phyloP scores from a whole-genome alignment of 2,113 vertebrate genomes.

The Phasianus colchicus region DNA sequence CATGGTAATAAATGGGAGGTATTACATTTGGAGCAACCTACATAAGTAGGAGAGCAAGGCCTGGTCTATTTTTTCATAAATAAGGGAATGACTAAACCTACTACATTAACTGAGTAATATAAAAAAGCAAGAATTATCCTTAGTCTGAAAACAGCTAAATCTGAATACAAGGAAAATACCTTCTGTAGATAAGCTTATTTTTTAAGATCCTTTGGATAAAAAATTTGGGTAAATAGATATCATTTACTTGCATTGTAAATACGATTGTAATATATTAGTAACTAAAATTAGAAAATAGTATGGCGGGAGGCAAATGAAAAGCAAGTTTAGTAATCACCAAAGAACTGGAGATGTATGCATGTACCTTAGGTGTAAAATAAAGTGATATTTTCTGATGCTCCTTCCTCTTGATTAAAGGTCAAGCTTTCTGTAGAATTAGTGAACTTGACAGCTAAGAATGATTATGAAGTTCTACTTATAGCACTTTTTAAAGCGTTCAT shows the following conservation, averaged over 20 bases:
- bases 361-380: not conserved
- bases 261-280: not conserved
- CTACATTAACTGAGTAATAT: not conserved
- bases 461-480: not conserved
- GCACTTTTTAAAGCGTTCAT: not conserved
- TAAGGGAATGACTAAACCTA: not conserved
- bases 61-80: not conserved
- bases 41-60: not conserved
- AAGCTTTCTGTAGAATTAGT: not conserved
- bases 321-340: not conserved
- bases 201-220: not conserved
- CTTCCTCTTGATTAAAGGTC: slow-evolving; percentile 52
- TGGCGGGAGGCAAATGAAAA: not conserved
- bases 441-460: not conserved
- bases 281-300: not conserved
- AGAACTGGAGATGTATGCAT: not conserved
- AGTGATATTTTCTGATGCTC: not conserved
- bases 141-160: not conserved
- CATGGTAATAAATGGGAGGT: not conserved
- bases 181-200: not conserved
- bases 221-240: not conserved
- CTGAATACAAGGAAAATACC: not conserved
- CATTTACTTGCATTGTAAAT: not conserved
- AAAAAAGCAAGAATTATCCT: not conserved
- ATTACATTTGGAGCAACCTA: not conserved